phyloP scores from a whole-genome alignment of 2,113 vertebrate genomes.

The Pelodiscus sinensis region DNA sequence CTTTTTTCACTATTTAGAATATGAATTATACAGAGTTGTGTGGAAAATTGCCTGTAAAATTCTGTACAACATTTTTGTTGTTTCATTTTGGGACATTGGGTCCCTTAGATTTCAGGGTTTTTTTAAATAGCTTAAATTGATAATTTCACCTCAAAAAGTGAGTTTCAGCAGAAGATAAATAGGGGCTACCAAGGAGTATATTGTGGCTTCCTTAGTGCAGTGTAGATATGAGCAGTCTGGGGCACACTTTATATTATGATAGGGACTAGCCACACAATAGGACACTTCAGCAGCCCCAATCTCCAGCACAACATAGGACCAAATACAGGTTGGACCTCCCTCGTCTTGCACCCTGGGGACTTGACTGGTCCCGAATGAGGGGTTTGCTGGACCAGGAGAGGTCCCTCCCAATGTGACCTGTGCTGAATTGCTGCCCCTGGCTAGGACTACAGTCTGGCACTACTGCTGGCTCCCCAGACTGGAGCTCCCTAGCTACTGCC shows the following conservation, averaged over 20 bases:
- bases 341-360: no score
- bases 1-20: background rate
- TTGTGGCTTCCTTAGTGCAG: background rate
- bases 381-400: no score
- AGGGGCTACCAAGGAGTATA: background rate
- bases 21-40: background rate
- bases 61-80: background rate
- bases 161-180: background rate
- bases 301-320: fast-evolving
- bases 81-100: background rate
- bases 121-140: background rate
- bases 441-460: no score
- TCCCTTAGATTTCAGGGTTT: background rate
- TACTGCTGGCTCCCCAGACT: no score
- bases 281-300: background rate
- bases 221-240: background rate
- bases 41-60: background rate
- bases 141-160: background rate
- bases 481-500: no score
- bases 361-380: no score
- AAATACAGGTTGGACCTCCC: no score
- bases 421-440: no score
- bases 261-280: background rate
- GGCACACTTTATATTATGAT: background rate
- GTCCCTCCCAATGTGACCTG: no score